These are phyloP conservation scores for Corbicula japonica DNA, from an alignment of 2,888 invertebrate genomes.

Conservation along the genomic window DNA sequence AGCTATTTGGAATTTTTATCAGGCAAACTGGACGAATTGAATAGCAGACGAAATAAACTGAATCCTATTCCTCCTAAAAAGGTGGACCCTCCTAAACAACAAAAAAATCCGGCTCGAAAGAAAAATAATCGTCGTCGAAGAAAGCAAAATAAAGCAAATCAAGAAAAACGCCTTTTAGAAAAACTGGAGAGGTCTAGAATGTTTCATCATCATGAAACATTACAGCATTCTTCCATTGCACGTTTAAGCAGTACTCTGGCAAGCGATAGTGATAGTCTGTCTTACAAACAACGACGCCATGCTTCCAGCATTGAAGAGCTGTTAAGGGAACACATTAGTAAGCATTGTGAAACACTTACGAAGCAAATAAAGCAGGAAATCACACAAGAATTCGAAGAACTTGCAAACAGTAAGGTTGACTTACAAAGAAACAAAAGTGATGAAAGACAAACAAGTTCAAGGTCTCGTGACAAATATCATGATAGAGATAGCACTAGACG, in stretches of 20 bases:
- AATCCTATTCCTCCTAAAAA: background rate
- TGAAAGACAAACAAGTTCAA: no score
- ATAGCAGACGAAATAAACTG: slow-evolving; percentile 36
- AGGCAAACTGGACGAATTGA: slow-evolving; percentile 39
- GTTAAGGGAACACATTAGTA: slow-evolving; percentile 23
- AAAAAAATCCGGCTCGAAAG: no score
- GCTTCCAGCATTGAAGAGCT: slow-evolving; percentile 12
- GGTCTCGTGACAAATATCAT: no score
- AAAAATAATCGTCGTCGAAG: no score
- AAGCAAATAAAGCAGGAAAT: slow-evolving; percentile 39
- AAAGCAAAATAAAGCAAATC: no score
- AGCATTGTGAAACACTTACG: slow-evolving; percentile 26
- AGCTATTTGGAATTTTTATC: slow-evolving; percentile 43
- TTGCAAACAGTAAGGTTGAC: no score
- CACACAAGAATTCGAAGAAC: slow-evolving; percentile 8
- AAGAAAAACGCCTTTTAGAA: background rate
- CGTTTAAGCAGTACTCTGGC: background rate
- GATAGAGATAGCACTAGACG: no score
- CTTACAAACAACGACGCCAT: slow-evolving; percentile 11
- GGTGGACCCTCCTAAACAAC: background rate
- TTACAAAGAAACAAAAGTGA: no score
- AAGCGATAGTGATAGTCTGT: background rate
- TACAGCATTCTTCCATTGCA: background rate
- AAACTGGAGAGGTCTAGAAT: slow-evolving; percentile 12
- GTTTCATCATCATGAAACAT: background rate